phyloP scores from a whole-genome alignment of 2,888 invertebrate genomes.

The Neoitamus cyanurus region DNA sequence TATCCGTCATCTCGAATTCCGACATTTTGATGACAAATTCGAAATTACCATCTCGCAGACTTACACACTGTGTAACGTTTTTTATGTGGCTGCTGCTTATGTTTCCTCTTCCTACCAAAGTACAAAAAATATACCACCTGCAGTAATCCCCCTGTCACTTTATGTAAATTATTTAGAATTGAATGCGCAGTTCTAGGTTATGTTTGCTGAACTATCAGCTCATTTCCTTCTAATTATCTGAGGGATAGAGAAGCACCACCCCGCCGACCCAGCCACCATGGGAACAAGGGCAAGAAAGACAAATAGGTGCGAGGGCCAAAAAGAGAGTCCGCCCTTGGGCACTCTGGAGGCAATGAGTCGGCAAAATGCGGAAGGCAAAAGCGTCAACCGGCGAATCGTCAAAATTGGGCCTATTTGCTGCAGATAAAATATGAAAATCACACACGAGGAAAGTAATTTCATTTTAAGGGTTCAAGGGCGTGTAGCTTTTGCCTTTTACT shows the following conservation, averaged over 20 bases:
- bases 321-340: neutral
- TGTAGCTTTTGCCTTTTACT: slow-evolving; percentile 16
- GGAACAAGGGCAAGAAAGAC: neutral
- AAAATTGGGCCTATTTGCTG: slow-evolving; percentile 23
- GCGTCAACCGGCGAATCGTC: slow-evolving; percentile 7
- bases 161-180: neutral
- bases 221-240: slow-evolving; percentile 21
- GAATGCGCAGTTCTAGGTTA: neutral
- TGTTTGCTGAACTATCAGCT: slow-evolving; percentile 5
- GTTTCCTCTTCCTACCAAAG: too few species aligned
- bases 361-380: neutral
- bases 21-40: too few species aligned
- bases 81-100: too few species aligned
- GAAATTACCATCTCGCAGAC: too few species aligned
- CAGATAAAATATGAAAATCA: slow-evolving; percentile 40
- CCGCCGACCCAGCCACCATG: neutral
- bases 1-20: too few species aligned
- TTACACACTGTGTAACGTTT: too few species aligned
- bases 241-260: neutral
- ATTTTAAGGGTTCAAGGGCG: slow-evolving; percentile 30
- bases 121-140: too few species aligned
- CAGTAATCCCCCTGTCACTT: too few species aligned
- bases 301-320: neutral
- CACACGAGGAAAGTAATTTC: slow-evolving; percentile 27
- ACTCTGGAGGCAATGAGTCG: neutral